phyloP scores from a whole-genome alignment of 2,888 invertebrate species.

The Acronicta psi region DNA sequence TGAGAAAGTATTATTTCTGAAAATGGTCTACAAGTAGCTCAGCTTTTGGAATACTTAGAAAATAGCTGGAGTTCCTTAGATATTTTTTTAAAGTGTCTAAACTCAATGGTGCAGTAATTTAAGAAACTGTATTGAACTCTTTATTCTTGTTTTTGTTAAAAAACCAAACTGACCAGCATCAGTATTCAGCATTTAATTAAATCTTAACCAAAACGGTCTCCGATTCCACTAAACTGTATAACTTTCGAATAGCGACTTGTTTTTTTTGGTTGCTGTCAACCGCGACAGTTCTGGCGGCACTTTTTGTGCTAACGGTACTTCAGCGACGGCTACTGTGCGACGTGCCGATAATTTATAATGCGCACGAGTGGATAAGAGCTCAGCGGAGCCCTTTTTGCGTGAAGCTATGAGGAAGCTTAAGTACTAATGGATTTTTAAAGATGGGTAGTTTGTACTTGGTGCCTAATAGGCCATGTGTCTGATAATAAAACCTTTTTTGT shows the following conservation, averaged over 20 bases:
- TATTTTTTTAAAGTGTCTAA: no score
- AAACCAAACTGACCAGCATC: not conserved
- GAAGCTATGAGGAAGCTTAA: not conserved
- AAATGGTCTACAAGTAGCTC: no score
- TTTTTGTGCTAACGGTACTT: conserved; percentile 44
- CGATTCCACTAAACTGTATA: not conserved
- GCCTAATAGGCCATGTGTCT: not conserved
- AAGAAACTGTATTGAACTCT: no score
- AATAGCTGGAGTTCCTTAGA: no score
- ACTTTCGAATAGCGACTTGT: conserved; percentile 42
- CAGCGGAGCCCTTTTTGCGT: conserved; percentile 10
- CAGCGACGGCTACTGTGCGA: conserved; percentile 31
- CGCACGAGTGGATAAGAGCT: conserved; percentile 21
- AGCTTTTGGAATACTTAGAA: no score
- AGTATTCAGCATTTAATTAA: not conserved
- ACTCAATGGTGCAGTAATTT: no score
- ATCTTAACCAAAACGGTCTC: conserved; percentile 1
- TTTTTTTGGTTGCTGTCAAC: conserved; percentile 29
- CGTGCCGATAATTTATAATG: conserved; percentile 32
- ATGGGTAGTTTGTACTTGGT: not conserved
- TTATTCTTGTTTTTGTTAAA: not conserved
- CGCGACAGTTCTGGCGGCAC: conserved; percentile 25
- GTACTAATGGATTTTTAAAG: conserved; percentile 18
- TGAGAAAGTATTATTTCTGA: no score
- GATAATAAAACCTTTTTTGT: not conserved